phyloP scores from a whole-genome alignment of 1,140 invertebrate genomes.

The Drosophila kepulauana region DNA sequence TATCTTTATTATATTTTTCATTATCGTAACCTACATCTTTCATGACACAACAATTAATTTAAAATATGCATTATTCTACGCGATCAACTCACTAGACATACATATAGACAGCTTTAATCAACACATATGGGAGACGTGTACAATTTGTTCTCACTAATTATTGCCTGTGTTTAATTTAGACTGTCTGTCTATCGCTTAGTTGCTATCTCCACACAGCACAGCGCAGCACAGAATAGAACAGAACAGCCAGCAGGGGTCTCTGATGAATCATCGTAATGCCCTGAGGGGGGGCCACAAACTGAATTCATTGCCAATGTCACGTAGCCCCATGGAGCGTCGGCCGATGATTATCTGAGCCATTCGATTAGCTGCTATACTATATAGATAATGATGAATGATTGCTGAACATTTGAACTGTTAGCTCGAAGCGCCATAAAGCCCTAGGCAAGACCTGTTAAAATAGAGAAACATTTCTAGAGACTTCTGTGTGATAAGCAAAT shows the following conservation, averaged over 20 bases:
- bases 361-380: conserved; percentile 14
- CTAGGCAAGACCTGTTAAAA: background rate
- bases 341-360: conserved; percentile 23
- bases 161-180: conserved; percentile 33
- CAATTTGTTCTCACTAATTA: conserved; percentile 22
- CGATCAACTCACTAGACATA: conserved; percentile 2
- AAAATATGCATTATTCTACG: background rate
- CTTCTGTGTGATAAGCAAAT: background rate
- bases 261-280: conserved; percentile 33
- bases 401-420: conserved; percentile 8
- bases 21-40: background rate
- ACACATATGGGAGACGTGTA: conserved; percentile 6
- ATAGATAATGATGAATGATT: conserved; percentile 37
- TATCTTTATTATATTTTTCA: background rate
- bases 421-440: background rate
- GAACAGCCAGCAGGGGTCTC: conserved; percentile 5
- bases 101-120: background rate
- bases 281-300: conserved; percentile 14
- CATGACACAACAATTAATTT: background rate
- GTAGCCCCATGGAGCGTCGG: conserved; percentile 34
- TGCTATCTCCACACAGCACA: conserved; percentile 12
- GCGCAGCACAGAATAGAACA: background rate
- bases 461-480: background rate
- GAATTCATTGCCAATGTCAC: conserved; percentile 50
- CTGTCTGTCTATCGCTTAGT: conserved; percentile 22